Percentiles rank a stretch among this genome's conserved stretches.
phyloP scores from a whole-genome alignment of 2,113 vertebrate species.

The Sebastes schlegelii region DNA sequence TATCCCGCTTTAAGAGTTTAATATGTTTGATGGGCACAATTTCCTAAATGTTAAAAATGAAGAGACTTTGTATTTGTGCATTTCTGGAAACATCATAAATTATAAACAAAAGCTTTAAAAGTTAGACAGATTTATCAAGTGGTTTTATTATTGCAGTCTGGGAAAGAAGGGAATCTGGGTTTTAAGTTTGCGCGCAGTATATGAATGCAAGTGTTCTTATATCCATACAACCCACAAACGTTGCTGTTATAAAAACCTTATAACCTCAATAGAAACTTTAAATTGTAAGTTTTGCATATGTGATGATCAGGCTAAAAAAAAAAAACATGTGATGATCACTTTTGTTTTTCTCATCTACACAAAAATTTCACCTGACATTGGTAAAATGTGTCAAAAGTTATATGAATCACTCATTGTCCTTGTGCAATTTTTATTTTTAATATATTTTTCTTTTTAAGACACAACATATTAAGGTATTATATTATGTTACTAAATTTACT shows the following conservation, averaged over 20 bases:
- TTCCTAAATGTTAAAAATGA: slow-evolving; percentile 17
- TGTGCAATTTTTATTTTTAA: background rate
- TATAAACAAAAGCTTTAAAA: slow-evolving; percentile 6
- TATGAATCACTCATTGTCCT: background rate
- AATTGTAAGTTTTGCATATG: background rate
- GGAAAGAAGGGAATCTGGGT: background rate
- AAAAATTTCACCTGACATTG: background rate
- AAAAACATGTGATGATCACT: background rate
- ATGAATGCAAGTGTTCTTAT: background rate
- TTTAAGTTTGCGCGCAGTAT: background rate
- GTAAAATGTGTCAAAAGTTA: background rate
- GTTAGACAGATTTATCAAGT: background rate
- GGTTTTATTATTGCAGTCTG: slow-evolving; percentile 1
- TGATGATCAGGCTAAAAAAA: background rate
- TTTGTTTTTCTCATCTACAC: background rate
- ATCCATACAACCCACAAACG: background rate
- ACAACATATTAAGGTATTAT: background rate
- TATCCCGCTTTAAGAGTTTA: background rate
- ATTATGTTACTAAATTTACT: background rate
- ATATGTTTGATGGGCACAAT: slow-evolving; percentile 10
- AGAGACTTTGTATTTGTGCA: background rate
- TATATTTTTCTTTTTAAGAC: background rate
- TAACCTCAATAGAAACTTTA: background rate
- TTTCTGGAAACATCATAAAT: background rate
- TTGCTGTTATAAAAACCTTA: background rate